phyloP scores from a whole-genome alignment of 2,888 invertebrate species.

The Trachelus tabidus region DNA sequence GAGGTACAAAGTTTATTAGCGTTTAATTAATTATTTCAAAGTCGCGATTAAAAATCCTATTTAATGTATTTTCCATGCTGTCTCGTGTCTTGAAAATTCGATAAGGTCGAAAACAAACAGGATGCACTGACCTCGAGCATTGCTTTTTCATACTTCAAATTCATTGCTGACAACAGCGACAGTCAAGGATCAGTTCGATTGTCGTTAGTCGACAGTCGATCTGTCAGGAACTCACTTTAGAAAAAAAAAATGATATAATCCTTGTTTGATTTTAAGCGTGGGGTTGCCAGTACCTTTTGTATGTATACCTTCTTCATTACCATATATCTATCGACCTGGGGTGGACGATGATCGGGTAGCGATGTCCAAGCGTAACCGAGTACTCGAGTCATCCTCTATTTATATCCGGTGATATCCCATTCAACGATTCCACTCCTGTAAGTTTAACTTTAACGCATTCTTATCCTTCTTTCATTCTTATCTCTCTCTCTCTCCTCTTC shows the following conservation, averaged over 20 bases:
- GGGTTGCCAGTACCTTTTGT: not conserved
- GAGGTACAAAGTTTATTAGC: not conserved
- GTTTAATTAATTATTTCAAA: not conserved
- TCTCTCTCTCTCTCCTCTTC: not conserved
- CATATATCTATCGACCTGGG: not conserved
- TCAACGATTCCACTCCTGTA: constrained; percentile 36
- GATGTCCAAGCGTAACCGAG: not conserved
- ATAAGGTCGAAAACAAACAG: too few relatives aligned
- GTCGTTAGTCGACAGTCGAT: too few relatives aligned
- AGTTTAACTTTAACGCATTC: not conserved
- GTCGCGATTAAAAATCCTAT: too few relatives aligned
- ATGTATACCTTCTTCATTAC: not conserved
- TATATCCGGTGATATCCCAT: constrained; percentile 55
- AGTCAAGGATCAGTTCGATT: too few relatives aligned
- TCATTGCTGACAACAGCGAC: too few relatives aligned
- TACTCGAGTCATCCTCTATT: constrained; percentile 56
- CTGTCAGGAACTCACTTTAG: not conserved
- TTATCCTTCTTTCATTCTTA: not conserved
- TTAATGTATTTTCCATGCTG: too few relatives aligned
- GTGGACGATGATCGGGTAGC: not conserved
- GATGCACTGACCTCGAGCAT: too few relatives aligned
- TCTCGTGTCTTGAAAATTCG: too few relatives aligned
- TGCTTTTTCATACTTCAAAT: too few relatives aligned
- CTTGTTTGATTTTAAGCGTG: not conserved
- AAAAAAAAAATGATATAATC: not conserved